A percentile compares a stretch with the other conserved stretches of the same genome.
Evolutionary conservation across 2,797 vertebrate species (phyloP).

Genomic region (Atherinosoma microstoma): DNA sequence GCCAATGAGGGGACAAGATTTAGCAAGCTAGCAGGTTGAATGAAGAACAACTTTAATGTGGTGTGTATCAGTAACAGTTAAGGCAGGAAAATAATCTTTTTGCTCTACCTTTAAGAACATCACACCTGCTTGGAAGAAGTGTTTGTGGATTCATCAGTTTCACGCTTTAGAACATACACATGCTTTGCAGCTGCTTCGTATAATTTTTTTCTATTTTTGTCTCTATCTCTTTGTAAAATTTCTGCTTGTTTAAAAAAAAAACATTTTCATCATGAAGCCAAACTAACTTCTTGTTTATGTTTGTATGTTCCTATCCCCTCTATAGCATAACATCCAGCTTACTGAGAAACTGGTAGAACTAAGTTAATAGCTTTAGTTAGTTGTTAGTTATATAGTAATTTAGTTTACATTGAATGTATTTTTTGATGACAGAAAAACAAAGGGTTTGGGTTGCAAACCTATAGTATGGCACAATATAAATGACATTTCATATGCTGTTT

Average conservation of each 20-base stretch:
- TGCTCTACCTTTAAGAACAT: constrained; percentile 30
- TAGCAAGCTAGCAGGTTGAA: constrained; percentile 20
- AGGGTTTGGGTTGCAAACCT: constrained; percentile 5
- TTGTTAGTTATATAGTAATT: not conserved
- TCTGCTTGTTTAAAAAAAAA: not conserved
- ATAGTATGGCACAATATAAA: not conserved
- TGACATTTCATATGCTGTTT: not conserved
- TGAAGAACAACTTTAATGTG: constrained; percentile 41
- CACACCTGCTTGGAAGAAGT: constrained; percentile 17
- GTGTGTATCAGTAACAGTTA: constrained; percentile 15
- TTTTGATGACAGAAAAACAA: not conserved
- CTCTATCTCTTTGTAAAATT: not conserved
- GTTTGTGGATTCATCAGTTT: constrained; percentile 27
- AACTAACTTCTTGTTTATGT: not conserved
- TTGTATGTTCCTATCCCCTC: not conserved
- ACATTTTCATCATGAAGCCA: not conserved
- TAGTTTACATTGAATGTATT: not conserved
- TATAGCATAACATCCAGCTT: not conserved
- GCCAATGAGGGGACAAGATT: constrained; percentile 22
- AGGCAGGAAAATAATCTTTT: not conserved
- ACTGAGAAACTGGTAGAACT: not conserved
- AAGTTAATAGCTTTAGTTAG: not conserved
- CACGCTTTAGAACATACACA: not conserved
- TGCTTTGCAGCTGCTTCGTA: not conserved
- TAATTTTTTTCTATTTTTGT: not conserved